Conservation (phyloP, 2,888 invertebrate genomes). For the Aspidiotus rigidus region DNA sequence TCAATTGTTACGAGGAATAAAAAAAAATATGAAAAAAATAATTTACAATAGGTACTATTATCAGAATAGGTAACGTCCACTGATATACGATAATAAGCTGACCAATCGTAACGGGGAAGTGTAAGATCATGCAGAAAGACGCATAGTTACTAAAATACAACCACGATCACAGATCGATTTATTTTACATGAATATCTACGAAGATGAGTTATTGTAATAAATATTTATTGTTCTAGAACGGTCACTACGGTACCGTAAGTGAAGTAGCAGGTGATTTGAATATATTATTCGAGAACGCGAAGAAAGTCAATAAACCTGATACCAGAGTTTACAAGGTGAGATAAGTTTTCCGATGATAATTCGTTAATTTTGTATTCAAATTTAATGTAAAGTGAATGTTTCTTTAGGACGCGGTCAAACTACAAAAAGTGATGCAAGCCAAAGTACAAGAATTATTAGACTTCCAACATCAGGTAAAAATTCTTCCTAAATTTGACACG, state of each 20-base stretch:
- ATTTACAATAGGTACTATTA: too few species aligned
- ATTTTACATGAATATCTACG: too few species aligned
- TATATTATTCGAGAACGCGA: constrained; percentile 94
- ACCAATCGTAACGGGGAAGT: too few species aligned
- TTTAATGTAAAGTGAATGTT: constrained; percentile 30
- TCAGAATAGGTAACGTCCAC: too few species aligned
- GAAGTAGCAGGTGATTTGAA: constrained; percentile 90
- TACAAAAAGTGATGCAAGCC: constrained; percentile 73
- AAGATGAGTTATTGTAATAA: background rate
- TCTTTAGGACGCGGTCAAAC: constrained; percentile 64
- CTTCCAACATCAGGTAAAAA: constrained; percentile 48
- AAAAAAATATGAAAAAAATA: too few species aligned
- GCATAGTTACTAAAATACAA: too few species aligned
- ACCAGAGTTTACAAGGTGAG: constrained; percentile 69
- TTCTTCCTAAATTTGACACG: background rate
- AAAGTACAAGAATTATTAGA: constrained; percentile 66
- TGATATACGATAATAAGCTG: too few species aligned
- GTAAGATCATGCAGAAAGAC: too few species aligned
- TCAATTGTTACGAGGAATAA: too few species aligned
- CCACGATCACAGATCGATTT: too few species aligned
- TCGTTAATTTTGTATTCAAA: background rate
- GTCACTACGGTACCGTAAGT: constrained; percentile 71
- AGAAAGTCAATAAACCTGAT: constrained; percentile 72
- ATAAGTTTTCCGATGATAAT: constrained; percentile 1
- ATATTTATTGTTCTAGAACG: constrained; percentile 46